A percentile compares a stretch with the other conserved stretches of the same genome.
Conservation (phyloP, 2,888 invertebrate genomes). For the Agonopterix alstromeriana region DNA sequence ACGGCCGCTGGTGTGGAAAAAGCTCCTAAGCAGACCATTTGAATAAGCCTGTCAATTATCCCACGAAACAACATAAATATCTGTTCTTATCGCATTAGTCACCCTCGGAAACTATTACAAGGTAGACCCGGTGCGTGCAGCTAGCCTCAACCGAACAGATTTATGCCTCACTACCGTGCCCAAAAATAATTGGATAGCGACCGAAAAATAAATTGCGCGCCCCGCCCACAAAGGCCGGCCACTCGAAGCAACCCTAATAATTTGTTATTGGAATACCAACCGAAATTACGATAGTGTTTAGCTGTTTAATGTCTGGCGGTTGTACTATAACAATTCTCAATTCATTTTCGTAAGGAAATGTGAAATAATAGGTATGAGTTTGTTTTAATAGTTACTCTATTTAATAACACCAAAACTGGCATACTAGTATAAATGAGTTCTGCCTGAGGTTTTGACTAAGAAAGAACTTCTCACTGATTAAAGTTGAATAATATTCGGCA, state of each 20-base stretch:
- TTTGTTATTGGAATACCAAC: slow-evolving; percentile 49
- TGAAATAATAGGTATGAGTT: too few relatives aligned
- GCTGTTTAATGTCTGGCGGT: neutral
- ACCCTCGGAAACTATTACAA: slow-evolving; percentile 32
- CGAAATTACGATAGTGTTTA: slow-evolving; percentile 23
- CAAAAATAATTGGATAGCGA: slow-evolving; percentile 71
- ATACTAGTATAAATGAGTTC: too few relatives aligned
- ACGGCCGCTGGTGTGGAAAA: too few relatives aligned
- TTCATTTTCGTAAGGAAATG: too few relatives aligned
- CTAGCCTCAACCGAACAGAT: slow-evolving; percentile 32
- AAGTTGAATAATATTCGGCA: too few relatives aligned
- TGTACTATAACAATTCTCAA: neutral
- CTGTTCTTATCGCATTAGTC: slow-evolving; percentile 39
- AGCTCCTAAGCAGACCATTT: too few relatives aligned
- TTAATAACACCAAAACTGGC: too few relatives aligned
- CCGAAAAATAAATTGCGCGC: slow-evolving; percentile 66
- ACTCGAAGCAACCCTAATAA: slow-evolving; percentile 46
- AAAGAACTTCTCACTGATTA: too few relatives aligned
- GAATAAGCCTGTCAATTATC: slow-evolving; percentile 13
- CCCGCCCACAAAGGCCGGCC: slow-evolving; percentile 26
- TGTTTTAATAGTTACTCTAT: too few relatives aligned
- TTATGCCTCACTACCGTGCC: slow-evolving; percentile 63
- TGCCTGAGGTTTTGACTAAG: too few relatives aligned
- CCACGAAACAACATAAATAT: slow-evolving; percentile 33
- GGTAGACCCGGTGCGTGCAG: slow-evolving; percentile 34